Conservation (phyloP, 2,113 vertebrate genomes). For the Sialia sialis region DNA sequence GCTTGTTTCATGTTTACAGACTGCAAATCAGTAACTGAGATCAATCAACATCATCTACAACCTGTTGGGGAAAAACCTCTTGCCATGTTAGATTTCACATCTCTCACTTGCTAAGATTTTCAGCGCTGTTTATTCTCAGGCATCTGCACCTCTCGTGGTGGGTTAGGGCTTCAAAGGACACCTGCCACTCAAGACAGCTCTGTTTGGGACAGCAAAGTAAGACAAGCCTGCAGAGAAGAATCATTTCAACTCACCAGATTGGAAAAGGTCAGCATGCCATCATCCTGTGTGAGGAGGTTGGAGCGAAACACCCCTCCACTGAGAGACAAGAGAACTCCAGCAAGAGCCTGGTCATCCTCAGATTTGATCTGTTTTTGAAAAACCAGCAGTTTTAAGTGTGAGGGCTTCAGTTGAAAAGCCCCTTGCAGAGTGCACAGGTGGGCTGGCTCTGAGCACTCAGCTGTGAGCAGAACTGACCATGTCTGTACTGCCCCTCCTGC, state of each 20-base stretch:
- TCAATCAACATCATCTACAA: neutral
- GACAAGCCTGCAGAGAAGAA: neutral
- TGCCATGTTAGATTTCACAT: neutral
- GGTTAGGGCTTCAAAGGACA: neutral
- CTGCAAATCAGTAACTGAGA: neutral
- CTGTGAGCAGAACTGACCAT: neutral
- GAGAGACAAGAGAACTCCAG: constrained; percentile 93
- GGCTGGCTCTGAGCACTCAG: neutral
- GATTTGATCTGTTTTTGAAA: constrained; percentile 81
- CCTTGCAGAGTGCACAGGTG: neutral
- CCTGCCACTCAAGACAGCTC: neutral
- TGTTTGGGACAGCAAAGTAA: neutral
- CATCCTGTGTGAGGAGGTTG: constrained; percentile 93
- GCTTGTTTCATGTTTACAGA: neutral
- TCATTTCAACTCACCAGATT: constrained; percentile 81
- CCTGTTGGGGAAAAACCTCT: neutral
- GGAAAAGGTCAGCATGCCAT: constrained; percentile 90
- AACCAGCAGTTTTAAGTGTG: neutral
- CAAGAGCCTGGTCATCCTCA: constrained; percentile 87
- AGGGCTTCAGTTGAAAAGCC: neutral
- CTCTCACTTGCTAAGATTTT: neutral
- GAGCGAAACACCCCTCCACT: constrained; percentile 95
- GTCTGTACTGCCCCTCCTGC: neutral
- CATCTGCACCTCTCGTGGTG: neutral
- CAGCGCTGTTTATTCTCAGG: neutral